phyloP scores from a whole-genome alignment of 2,888 invertebrate genomes.

The Odontocolon sp. region DNA sequence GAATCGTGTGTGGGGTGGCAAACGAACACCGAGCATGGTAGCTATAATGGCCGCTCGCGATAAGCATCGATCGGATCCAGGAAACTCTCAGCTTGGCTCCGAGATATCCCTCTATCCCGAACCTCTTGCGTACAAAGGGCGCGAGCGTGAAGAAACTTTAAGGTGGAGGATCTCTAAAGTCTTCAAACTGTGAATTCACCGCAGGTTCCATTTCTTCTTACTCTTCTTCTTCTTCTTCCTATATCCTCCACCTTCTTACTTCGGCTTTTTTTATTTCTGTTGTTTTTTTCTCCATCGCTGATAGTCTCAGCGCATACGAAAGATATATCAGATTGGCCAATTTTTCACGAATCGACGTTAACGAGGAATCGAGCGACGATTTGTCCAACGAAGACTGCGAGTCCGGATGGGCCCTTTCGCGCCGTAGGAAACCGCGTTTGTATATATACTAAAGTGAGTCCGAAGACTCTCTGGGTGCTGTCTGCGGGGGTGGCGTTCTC shows the following conservation, averaged over 20 bases:
- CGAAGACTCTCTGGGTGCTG: slow-evolving; percentile 39
- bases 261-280: neutral
- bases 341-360: slow-evolving; percentile 41
- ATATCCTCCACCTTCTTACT: neutral
- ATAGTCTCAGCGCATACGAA: neutral
- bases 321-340: slow-evolving; percentile 31
- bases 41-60: slow-evolving; percentile 48
- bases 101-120: slow-evolving; percentile 37
- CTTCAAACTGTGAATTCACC: neutral
- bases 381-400: slow-evolving; percentile 28
- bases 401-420: slow-evolving; percentile 4
- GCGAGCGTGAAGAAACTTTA: neutral
- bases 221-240: neutral
- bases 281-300: neutral
- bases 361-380: slow-evolving; percentile 46
- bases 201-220: neutral
- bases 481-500: slow-evolving; percentile 72
- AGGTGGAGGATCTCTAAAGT: neutral
- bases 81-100: slow-evolving; percentile 39
- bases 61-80: slow-evolving; percentile 59
- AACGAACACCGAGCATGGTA: slow-evolving; percentile 45
- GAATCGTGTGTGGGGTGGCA: slow-evolving; percentile 49
- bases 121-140: neutral
- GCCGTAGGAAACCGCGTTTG: neutral
- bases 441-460: neutral